phyloP scores from a whole-genome alignment of 2,797 vertebrate genomes.

The Amphiprion clarkii region DNA sequence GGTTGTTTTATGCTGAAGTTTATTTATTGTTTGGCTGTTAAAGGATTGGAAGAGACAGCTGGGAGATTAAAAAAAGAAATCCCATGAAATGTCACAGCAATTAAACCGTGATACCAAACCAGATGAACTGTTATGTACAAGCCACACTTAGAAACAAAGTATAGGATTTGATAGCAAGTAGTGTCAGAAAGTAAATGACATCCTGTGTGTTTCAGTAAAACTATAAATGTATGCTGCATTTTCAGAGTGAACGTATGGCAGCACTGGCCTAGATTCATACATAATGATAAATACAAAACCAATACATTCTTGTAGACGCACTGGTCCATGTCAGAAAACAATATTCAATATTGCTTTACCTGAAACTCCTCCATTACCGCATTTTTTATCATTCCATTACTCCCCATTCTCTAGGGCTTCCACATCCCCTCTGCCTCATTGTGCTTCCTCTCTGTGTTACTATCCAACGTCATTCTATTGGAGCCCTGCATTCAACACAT shows the following conservation, averaged over 20 bases:
- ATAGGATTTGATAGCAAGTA: background rate
- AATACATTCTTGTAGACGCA: conserved; percentile 33
- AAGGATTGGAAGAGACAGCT: conserved; percentile 18
- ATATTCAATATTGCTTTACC: conserved; percentile 20
- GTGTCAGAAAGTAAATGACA: background rate
- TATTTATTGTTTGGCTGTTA: conserved; percentile 22
- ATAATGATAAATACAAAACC: conserved; percentile 44
- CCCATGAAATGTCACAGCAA: conserved; percentile 70
- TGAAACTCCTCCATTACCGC: background rate
- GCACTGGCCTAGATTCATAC: conserved; percentile 3
- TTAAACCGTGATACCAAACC: conserved; percentile 29
- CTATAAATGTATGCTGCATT: conserved; percentile 4
- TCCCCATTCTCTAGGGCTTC: conserved; percentile 9
- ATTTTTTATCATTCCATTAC: conserved; percentile 11
- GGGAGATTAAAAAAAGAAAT: conserved; percentile 10
- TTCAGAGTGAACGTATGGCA: background rate
- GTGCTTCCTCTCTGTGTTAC: conserved; percentile 18
- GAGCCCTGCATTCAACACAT: conserved; percentile 40
- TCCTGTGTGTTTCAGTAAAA: background rate
- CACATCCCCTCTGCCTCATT: conserved; percentile 7
- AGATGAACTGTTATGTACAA: background rate
- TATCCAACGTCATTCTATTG: conserved; percentile 39
- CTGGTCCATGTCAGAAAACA: conserved; percentile 41
- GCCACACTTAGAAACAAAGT: background rate
- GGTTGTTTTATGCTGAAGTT: conserved; percentile 20